Base-by-base conservation (phyloP, 2,113 vertebrate genomes). In the Paedocypris sp. region DNA sequence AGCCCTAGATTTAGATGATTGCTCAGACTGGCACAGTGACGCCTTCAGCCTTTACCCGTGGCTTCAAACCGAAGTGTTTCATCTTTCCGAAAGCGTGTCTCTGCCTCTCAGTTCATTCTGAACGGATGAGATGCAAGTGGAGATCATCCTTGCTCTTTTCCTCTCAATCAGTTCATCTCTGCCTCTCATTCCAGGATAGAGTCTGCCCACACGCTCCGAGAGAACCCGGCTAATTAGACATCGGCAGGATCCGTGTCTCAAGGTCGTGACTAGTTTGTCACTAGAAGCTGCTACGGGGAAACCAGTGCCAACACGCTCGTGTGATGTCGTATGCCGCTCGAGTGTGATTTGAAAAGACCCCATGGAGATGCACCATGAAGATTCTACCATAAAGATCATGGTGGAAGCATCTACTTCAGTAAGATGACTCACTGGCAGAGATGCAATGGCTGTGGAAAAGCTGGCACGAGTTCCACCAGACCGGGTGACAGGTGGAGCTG, bases 401-500 rank as follows among this genome's bases (percentile, higher is more conserved):
- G n/a, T n/a, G n/a, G n/a, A n/a, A n/a, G 29, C 45, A 54, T 46
- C 22, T 47, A 11, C 48, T 43, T 25, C 49, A 18, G 15, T 36
- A 49, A 22, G 5, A 42, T 62, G 56, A 43, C 42, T 50, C 6
- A 33, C 10, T 33, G 16, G 29, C 11, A 35, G 33, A 56, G 29
- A 58, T 22, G 3, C 45, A 13, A 46, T 38, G 23, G n/a, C 52
- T 22, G 31, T 28, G 29, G 20, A 32, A 47, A 20, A 39, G 46
- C 26, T 68, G 46, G 52, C 66, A 63, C 25, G 28, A 22, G 29
- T 26, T 19, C 35, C 56, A 63, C 38, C 60, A 63, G 66, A 58
- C 53, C 46, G 66, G 60, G n/a, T 52, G 53, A 63, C 66, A 68
- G 66, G 60, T 63, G 66, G 66, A 63, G 52, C 46, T 6, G 22